Evolutionary conservation across 1,140 invertebrate species (phyloP).

Genomic region (Alviniconcha marisindica): DNA sequence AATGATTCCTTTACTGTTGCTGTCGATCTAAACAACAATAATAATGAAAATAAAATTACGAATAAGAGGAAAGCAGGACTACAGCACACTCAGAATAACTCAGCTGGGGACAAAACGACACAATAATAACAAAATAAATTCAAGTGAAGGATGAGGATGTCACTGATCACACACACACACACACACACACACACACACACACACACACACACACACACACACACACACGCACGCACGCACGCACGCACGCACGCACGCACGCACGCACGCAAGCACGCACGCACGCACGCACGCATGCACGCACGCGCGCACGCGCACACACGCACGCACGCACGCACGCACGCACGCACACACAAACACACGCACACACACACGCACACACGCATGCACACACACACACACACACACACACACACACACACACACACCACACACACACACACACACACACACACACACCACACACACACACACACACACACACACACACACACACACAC

Average conservation of each 20-base stretch:
- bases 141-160: no score
- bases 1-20: no score
- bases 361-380: no score
- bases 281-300: not conserved
- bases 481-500: conserved; percentile 2
- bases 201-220: conserved; percentile 3
- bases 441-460: no score
- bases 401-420: not conserved
- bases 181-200: not conserved
- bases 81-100: not conserved
- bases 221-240: not conserved
- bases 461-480: conserved; percentile 10
- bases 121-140: no score
- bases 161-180: not conserved
- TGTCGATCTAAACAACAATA: no score
- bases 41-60: no score
- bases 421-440: no score
- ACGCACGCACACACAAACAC: no score
- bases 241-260: not conserved
- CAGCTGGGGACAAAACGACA: not conserved
- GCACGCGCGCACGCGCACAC: not conserved
- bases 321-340: not conserved
- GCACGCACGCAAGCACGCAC: not conserved
- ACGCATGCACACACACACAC: not conserved
- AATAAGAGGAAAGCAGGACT: no score